phyloP scores from a whole-genome alignment of 2,888 invertebrate genomes.

The Epiperipatus broadwayi region DNA sequence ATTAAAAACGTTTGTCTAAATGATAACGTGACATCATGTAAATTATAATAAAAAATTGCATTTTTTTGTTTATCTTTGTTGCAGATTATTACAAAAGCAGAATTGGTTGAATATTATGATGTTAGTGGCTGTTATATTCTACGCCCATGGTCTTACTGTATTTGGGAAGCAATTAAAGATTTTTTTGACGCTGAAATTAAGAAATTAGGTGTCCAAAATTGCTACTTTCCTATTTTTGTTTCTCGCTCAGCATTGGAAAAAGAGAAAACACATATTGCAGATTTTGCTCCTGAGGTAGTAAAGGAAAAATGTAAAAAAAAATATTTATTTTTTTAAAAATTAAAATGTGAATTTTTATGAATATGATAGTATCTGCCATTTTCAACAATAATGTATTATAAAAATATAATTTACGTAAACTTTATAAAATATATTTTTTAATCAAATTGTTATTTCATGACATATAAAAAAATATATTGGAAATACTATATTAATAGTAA shows the following conservation, averaged over 20 bases:
- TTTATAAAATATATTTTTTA: too few species aligned
- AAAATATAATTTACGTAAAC: too few species aligned
- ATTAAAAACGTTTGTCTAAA: too few species aligned
- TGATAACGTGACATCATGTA: too few species aligned
- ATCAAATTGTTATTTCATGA: too few species aligned
- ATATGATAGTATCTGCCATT: not conserved
- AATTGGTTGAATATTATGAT: conserved; percentile 98
- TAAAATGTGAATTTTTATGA: not conserved
- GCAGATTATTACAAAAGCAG: conserved; percentile 59
- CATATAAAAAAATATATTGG: too few species aligned
- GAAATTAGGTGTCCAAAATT: conserved; percentile 78
- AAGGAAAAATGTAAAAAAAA: conserved; percentile 5
- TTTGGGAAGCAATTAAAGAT: conserved; percentile 76
- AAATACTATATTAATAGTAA: too few species aligned
- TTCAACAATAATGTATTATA: not conserved
- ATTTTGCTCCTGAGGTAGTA: conserved; percentile 88
- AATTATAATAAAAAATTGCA: too few species aligned
- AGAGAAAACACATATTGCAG: conserved; percentile 89
- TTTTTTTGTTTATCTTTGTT: conserved; percentile 4
- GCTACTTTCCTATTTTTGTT: conserved; percentile 97
- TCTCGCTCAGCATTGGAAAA: conserved; percentile 70
- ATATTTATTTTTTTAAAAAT: conserved; percentile 1
- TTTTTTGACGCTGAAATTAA: conserved; percentile 74
- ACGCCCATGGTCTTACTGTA: conserved; percentile 84
- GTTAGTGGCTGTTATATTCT: conserved; percentile 97